A percentile compares a stretch with the other conserved stretches of the same genome.
Conservation (phyloP, 2,797 vertebrate genomes). For the Sebastes elongatus region DNA sequence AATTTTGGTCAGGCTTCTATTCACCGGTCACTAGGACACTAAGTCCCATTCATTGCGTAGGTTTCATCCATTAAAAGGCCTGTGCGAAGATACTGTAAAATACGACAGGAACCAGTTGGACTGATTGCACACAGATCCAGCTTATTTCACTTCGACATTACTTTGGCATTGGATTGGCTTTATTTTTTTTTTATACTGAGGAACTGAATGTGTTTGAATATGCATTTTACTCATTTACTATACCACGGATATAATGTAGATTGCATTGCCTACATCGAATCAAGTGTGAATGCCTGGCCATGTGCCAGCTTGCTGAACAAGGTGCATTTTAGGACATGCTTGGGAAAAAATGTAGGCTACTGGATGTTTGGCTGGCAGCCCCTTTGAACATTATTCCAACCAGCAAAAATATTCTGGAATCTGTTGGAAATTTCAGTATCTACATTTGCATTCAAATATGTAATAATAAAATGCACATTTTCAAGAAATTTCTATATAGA, state of each 20-base stretch:
- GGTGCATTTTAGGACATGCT: slow-evolving; percentile 74
- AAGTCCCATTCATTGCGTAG: slow-evolving; percentile 63
- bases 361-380: slow-evolving; percentile 24
- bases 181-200: not conserved
- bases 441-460: not conserved
- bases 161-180: not conserved
- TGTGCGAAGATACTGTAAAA: slow-evolving; percentile 14
- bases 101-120: not conserved
- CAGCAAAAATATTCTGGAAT: not conserved
- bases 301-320: slow-evolving; percentile 54
- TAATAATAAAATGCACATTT: not conserved
- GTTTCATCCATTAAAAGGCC: slow-evolving; percentile 27
- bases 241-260: not conserved
- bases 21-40: slow-evolving; percentile 65
- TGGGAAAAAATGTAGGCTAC: slow-evolving; percentile 41
- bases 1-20: slow-evolving; percentile 23
- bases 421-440: not conserved
- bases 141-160: not conserved
- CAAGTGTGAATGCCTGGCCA: slow-evolving; percentile 33
- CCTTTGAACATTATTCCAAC: not conserved
- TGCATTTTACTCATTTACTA: slow-evolving; percentile 12
- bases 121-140: not conserved
- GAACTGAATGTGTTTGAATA: not conserved
- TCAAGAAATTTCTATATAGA: not conserved
- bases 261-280: slow-evolving; percentile 23